These are phyloP conservation scores for Amphipyra tragopoginis DNA, from an alignment of 2,888 invertebrate species.

Conservation along the genomic window DNA sequence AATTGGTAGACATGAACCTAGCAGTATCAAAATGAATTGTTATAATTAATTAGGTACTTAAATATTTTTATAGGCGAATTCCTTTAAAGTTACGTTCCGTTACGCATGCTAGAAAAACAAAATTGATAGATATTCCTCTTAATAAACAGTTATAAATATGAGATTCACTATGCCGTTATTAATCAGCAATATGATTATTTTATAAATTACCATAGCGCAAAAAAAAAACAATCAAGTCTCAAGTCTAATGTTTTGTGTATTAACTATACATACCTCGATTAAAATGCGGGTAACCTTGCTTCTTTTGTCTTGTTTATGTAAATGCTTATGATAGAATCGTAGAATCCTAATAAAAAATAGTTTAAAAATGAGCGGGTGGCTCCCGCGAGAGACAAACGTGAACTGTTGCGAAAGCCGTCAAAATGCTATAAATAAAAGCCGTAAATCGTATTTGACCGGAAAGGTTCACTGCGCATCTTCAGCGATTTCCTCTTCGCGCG, in stretches of 20 bases:
- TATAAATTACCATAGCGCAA: not conserved
- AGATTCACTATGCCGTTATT: not conserved
- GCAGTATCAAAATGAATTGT: too few species aligned
- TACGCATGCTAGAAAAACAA: too few species aligned
- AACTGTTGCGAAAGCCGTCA: constrained; percentile 75
- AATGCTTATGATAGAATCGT: constrained; percentile 7
- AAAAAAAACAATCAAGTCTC: constrained; percentile 5
- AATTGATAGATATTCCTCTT: too few species aligned
- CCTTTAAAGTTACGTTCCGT: too few species aligned
- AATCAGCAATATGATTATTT: constrained; percentile 1
- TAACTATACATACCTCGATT: constrained; percentile 39
- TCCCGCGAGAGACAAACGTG: constrained; percentile 67
- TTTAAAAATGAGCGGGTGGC: constrained; percentile 61
- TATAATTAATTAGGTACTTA: too few species aligned
- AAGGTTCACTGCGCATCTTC: constrained; percentile 51
- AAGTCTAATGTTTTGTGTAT: constrained; percentile 1
- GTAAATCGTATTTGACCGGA: constrained; percentile 49
- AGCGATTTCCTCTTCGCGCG: constrained; percentile 33
- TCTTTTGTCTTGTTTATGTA: constrained; percentile 13
- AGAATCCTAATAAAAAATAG: too few species aligned
- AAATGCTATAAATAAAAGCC: constrained; percentile 62
- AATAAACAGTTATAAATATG: too few species aligned
- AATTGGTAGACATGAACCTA: too few species aligned
- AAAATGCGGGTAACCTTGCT: constrained; percentile 10
- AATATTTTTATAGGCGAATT: too few species aligned